phyloP scores from a whole-genome alignment of 2,888 invertebrate species.

The Oligia fasciuncula region DNA sequence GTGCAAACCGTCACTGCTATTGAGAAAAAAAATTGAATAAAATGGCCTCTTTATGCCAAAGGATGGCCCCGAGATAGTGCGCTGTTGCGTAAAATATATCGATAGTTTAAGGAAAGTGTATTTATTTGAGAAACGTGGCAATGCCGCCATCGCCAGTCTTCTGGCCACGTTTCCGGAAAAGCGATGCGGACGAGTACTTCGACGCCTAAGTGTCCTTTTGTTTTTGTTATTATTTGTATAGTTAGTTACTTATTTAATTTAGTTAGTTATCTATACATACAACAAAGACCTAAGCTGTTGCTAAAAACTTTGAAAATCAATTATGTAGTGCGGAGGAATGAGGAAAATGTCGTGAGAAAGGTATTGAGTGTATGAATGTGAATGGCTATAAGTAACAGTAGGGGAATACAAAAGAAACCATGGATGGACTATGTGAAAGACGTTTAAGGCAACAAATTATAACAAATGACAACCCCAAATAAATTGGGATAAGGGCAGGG shows the following conservation, averaged over 20 bases:
- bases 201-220: not conserved
- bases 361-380: not conserved
- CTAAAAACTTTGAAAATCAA: not conserved
- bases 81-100: constrained; percentile 38
- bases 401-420: not conserved
- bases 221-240: not conserved
- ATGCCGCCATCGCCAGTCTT: not conserved
- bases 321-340: not conserved
- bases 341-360: not conserved
- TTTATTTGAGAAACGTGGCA: not conserved
- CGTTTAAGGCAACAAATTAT: no score
- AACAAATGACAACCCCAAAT: not conserved
- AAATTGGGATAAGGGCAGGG: not conserved
- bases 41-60: constrained; percentile 62
- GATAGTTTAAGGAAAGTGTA: constrained; percentile 34
- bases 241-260: not conserved
- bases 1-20: constrained; percentile 24
- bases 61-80: constrained; percentile 49
- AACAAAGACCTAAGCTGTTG: not conserved
- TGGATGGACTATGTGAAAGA: not conserved
- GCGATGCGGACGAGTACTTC: not conserved
- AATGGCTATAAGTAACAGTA: not conserved
- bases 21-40: constrained; percentile 45
- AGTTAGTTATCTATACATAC: not conserved
- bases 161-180: not conserved